Evolutionary conservation across 2,113 vertebrate species (phyloP), one percentile per base, ranked within the genome.

Genomic region (Menura novaehollandiae): DNA sequence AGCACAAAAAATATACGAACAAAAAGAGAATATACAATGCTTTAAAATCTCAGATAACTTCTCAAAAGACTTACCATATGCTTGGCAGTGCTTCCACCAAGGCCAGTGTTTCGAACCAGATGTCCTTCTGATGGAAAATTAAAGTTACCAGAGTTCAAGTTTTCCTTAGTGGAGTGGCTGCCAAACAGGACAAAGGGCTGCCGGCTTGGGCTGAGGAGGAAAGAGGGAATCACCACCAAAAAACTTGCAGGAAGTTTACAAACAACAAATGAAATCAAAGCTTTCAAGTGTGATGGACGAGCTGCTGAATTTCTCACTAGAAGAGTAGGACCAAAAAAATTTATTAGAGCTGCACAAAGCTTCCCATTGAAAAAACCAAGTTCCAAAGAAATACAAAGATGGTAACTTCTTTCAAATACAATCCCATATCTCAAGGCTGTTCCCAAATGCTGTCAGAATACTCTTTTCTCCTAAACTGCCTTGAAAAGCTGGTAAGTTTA

Each of bases 121-220:
- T 99, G 99, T 82, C 99, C 99, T 95, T 99, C 99, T 11, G 99
- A 99, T 28, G 99, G 99, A 86, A 99, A 99, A 97, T 98, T 99
- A 46, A 99, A 99, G 67, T 98, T 99, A 66, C 99, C 98, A 20
- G 97, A 98, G 60, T 99, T 98, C 96, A 99, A 80, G 77, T 99
- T 99, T 41, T 99, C 98, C 80, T 81, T 98, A 2, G 98, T 98
- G 4, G 99, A 99, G 95, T 99, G 99, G 89, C 98, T 98, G 72
- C 99, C 99, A 74, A 99, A 99, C 56, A 99, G 96, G 85, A 99
- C 98, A 5, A 99, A 99, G 5, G 99, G 99, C 96, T 99, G 99
- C 27, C 98, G 97, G 83, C 97, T 98, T 49, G 98, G 99, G 94
- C 99, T 99, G 88, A 41, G 89, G 32, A 30, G 20, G 78, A 72